Evolutionary conservation across 1,140 invertebrate species (phyloP), one percentile per base, ranked within the genome.

Genomic region (Cephus cinctus): DNA sequence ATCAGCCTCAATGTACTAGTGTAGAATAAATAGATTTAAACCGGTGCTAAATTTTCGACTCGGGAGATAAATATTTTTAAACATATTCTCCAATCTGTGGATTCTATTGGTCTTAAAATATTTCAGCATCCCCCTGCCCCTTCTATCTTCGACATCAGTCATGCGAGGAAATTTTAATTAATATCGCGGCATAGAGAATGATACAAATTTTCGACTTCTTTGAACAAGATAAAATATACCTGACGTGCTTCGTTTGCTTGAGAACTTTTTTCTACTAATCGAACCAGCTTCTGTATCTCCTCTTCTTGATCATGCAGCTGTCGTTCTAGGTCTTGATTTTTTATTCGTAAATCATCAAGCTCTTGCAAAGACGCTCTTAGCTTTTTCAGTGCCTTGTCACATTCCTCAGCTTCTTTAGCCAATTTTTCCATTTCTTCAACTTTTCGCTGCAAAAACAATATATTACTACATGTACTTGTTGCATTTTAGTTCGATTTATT

Each of bases 261-360:
- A 11, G 52, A 54, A 8, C 22, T 51, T 35, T 54, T 36, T 23
- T 54, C 36, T 15, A 56, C 47, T 25, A 56, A 23, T 36, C 15
- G 36, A 19, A 54, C 18, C 35, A 63, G 35, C 21, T 36, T 49
- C 36, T 56, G 48, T 39, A 63, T 52, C 35, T 64, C 55, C 16
- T 60, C 48, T 34, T 59, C 53, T 42, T 54, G 56, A 36, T 59
- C 53, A 15, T 27, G 40, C 14, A 63, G 18, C 11, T 45, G 31
- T 32, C 48, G 52, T 27, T 30, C 44, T 41, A 56, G 57, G 23
- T 59, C 49, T 34, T 22, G 12, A 41, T 54, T 56, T 40, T 58
- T 32, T 45, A 52, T 48, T n/a, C 43, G 23, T 39, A 64, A 43
- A 2, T 53, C 42, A 21, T 60, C 49, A 27, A 35, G 44, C 15